These are phyloP conservation scores for Alcedo atthis DNA, from an alignment of 2,797 vertebrate species.

Conservation along the genomic window DNA sequence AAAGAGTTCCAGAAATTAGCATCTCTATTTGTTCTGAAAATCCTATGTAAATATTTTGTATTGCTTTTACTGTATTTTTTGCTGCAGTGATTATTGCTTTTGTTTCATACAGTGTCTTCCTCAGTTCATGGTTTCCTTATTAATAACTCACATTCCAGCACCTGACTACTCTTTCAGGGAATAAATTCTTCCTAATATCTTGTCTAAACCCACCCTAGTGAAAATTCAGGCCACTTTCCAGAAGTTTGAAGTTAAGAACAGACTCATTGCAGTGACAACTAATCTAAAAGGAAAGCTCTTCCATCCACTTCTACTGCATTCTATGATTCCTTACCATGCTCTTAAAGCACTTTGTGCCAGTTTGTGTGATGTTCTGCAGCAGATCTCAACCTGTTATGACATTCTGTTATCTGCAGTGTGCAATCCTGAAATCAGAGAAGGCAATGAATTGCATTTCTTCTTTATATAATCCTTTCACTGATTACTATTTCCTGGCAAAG, in stretches of 20 bases:
- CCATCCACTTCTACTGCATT: background rate
- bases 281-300: slow-evolving; percentile 7
- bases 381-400: background rate
- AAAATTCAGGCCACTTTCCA: background rate
- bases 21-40: background rate
- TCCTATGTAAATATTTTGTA: background rate
- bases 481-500: background rate
- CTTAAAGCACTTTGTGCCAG: background rate
- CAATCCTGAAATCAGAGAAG: background rate
- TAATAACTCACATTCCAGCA: background rate
- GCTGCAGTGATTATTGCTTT: background rate
- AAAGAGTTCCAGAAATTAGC: background rate
- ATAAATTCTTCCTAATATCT: too few species aligned
- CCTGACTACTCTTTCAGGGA: too few species aligned
- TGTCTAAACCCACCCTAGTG: too few species aligned
- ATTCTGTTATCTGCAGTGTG: background rate
- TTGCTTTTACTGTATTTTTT: background rate
- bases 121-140: background rate
- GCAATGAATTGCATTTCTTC: background rate
- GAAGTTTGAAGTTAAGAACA: background rate
- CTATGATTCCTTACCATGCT: background rate
- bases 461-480: background rate
- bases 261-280: background rate
- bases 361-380: background rate
- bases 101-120: background rate